phyloP scores from a whole-genome alignment of 2,888 invertebrate genomes.

The Sympetrum striolatum region DNA sequence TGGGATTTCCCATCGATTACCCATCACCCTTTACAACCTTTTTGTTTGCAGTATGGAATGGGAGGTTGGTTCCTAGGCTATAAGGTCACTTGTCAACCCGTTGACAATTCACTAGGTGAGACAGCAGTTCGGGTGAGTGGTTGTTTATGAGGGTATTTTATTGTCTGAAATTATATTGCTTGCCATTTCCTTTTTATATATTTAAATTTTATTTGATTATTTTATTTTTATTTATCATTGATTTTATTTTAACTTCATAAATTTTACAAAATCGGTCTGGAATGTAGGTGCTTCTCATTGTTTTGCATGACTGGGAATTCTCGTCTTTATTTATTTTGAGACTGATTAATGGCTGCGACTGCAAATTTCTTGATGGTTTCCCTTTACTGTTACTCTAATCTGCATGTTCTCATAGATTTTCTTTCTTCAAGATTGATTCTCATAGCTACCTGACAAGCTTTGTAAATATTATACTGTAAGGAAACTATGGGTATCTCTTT shows the following conservation, averaged over 20 bases:
- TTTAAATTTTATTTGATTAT: not conserved
- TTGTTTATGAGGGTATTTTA: not conserved
- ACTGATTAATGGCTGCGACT: not conserved
- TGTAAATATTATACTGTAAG: not conserved
- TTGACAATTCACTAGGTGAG: constrained; percentile 49
- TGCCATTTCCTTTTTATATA: not conserved
- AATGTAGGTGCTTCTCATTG: not conserved
- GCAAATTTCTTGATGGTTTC: not conserved
- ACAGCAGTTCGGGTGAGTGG: constrained; percentile 49
- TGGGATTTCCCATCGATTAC: constrained; percentile 15
- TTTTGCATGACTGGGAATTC: not conserved
- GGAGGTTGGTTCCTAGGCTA: constrained; percentile 49
- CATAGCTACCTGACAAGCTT: not conserved
- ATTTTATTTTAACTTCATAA: not conserved
- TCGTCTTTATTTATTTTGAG: not conserved
- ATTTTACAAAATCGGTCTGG: not conserved
- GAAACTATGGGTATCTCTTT: not conserved
- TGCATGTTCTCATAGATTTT: not conserved
- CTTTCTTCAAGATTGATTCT: too few species aligned
- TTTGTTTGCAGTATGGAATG: constrained; percentile 48
- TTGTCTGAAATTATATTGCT: not conserved
- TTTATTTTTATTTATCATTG: not conserved
- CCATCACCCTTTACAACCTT: constrained; percentile 33
- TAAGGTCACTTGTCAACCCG: constrained; percentile 49
- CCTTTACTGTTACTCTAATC: not conserved